Conservation (phyloP, 2,113 vertebrate genomes). For the Erythrolamprus reginae region DNA sequence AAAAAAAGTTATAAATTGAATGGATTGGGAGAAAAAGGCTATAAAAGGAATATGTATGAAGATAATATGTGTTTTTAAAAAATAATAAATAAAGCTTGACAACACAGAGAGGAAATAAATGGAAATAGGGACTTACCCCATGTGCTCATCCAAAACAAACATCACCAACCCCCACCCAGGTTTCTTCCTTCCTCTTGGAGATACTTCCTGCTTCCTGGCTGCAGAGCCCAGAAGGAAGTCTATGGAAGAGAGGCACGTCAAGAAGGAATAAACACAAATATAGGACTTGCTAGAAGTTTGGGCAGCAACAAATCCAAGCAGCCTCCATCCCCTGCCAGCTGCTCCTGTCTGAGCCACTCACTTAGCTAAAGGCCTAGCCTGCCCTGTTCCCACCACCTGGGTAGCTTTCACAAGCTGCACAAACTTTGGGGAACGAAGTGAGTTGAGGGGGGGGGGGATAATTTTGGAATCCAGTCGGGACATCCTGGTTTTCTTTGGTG, state of each 20-base stretch:
- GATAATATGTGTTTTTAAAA: not conserved
- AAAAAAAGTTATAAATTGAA: not conserved
- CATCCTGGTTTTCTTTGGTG: conserved; percentile 63
- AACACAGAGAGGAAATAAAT: conserved; percentile 46
- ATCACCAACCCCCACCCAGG: conserved; percentile 38
- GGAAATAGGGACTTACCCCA: conserved; percentile 67
- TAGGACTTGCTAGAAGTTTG: conserved; percentile 24
- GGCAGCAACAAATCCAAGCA: conserved; percentile 37
- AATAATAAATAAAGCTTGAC: not conserved
- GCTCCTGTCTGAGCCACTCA: conserved; percentile 61
- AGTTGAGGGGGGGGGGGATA: conserved; percentile 50
- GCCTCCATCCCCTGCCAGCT: conserved; percentile 40
- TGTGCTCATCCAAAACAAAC: conserved; percentile 60
- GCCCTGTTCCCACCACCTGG: conserved; percentile 65
- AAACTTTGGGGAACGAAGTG: conserved; percentile 64
- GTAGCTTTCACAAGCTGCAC: conserved; percentile 65
- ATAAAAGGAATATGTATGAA: not conserved
- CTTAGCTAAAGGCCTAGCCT: conserved; percentile 59
- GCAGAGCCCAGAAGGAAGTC: conserved; percentile 52
- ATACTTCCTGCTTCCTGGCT: conserved; percentile 56
- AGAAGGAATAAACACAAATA: conserved; percentile 5
- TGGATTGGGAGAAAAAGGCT: not conserved
- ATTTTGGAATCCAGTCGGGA: conserved; percentile 67
- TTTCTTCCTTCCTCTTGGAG: conserved; percentile 59
- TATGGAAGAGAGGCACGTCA: conserved; percentile 2